Percentiles rank a stretch among this genome's conserved stretches.
phyloP scores from a whole-genome alignment of 2,888 invertebrate species.

The Drosophila falleni region DNA sequence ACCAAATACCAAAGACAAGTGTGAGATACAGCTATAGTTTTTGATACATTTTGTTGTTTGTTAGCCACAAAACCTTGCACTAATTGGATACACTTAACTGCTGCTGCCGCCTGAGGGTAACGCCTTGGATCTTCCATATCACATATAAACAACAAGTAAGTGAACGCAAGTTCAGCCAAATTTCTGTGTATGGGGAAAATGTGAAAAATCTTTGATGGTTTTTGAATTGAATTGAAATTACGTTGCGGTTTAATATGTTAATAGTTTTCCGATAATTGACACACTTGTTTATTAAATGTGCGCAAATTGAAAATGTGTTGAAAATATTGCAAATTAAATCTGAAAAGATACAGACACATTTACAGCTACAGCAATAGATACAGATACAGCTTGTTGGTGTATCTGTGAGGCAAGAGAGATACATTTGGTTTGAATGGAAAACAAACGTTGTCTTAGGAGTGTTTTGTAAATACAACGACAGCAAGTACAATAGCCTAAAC shows the following conservation, averaged over 20 bases:
- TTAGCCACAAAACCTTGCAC: constrained; percentile 47
- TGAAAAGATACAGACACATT: constrained; percentile 23
- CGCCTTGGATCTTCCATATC: constrained; percentile 25
- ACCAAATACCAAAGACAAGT: background rate
- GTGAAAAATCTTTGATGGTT: constrained; percentile 14
- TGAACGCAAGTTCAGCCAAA: constrained; percentile 8
- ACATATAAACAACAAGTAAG: constrained; percentile 16
- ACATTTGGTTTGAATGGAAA: constrained; percentile 43
- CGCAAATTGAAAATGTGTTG: constrained; percentile 41
- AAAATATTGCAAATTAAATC: constrained; percentile 37
- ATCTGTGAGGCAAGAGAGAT: constrained; percentile 6
- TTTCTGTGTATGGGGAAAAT: constrained; percentile 19
- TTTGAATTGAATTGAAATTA: constrained; percentile 17
- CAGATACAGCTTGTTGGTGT: constrained; percentile 15
- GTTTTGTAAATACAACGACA: constrained; percentile 53
- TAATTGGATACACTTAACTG: constrained; percentile 52
- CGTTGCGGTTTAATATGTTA: constrained; percentile 33
- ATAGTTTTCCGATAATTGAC: constrained; percentile 43
- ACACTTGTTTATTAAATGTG: constrained; percentile 18
- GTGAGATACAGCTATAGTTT: constrained; percentile 8
- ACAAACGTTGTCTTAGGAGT: constrained; percentile 56
- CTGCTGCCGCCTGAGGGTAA: constrained; percentile 8
- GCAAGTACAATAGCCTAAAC: constrained; percentile 29
- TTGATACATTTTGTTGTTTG: constrained; percentile 20
- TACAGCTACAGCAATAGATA: background rate